These are phyloP conservation scores for Hemichromis elongatus DNA, from an alignment of 2,113 vertebrate genomes.

Conservation along the genomic window DNA sequence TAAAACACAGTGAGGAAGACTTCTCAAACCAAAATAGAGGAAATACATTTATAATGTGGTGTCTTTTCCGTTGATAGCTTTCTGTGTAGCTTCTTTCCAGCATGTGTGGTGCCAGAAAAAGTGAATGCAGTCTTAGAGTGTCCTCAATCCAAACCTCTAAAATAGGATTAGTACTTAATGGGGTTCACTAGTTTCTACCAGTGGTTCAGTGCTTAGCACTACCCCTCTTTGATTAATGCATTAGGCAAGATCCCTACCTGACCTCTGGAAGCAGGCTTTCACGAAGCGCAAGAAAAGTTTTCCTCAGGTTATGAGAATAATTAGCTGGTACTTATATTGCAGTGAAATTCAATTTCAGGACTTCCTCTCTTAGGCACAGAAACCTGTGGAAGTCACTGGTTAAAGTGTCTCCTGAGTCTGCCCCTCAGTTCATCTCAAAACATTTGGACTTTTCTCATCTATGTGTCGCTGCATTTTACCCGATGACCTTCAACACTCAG, in stretches of 20 bases:
- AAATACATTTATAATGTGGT: background rate
- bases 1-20: background rate
- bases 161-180: conserved; percentile 17
- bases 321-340: background rate
- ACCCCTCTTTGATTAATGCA: background rate
- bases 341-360: background rate
- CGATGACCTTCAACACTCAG: background rate
- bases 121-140: background rate
- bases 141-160: background rate
- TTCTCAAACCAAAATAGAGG: background rate
- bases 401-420: background rate
- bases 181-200: conserved; percentile 12
- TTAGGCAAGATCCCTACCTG: background rate
- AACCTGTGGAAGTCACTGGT: background rate
- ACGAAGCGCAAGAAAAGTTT: background rate
- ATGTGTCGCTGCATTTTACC: background rate
- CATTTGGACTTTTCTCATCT: background rate
- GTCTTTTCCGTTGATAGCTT: background rate
- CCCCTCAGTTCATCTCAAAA: background rate
- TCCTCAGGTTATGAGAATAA: background rate
- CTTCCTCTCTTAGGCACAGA: background rate
- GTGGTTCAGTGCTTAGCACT: background rate
- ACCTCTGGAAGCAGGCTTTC: background rate
- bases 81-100: background rate
- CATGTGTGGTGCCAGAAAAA: background rate